Evolutionary conservation across 2,113 vertebrate genomes (phyloP), one percentile per base, ranked within the genome.

Genomic region (Calonectris borealis): DNA sequence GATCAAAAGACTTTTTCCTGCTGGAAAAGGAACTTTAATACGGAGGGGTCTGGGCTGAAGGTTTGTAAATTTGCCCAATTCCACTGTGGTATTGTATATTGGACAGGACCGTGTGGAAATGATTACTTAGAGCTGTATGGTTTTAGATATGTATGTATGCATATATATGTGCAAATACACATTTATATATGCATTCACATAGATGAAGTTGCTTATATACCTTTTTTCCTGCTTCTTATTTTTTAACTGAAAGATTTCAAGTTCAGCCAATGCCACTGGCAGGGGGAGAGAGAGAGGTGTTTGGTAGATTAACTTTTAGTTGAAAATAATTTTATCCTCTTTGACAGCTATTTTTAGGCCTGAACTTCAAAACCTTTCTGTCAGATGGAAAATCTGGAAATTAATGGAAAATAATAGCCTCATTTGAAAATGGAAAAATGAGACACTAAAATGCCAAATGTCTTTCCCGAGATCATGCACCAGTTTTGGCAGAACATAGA

Each of bases 361-460:
- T 78, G 48, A 18, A 65, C 57, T 76, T 92, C 32, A 86, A 95
- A 95, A 93, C 18, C 21, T 60, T 94, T 92, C 44, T 55, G 44
- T 77, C 58, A 87, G 77, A 68, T 27, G n/a, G 42, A 82, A 95
- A 95, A 58, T 66, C 36, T 88, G 60, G 25, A 91, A 94, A 91
- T 61, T 51, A 79, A 76, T 72, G 36, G 64, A 87, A 95, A 84
- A 97, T 97, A 77, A 97, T 98, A 52, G 95, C 98, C 42, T 97
- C 97, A 46, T 87, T 85, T 89, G 38, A 89, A 96, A 91, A 91
- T 10, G 24, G 97, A 94, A 98, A 99, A 98, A 98, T 98, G 7
- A 73, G 55, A 64, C 34, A 42, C 4, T 98, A 38, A 94, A 97
- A 60, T 57, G 18, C 13, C 34, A 81, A 85, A 58, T 75, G 29